Conservation (phyloP, 2,113 vertebrate genomes). For the Serilophus lunatus region DNA sequence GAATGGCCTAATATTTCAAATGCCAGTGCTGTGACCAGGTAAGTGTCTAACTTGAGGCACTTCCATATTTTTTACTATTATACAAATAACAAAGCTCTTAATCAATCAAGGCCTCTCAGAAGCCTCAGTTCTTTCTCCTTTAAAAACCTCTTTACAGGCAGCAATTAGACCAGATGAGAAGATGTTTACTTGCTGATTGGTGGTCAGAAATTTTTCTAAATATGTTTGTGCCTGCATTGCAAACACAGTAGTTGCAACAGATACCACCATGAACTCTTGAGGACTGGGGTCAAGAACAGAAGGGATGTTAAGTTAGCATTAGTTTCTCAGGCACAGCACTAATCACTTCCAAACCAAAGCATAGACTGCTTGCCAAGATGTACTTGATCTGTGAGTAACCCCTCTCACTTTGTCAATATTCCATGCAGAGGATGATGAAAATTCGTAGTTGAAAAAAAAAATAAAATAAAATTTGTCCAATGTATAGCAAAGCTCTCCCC, state of each 20-base stretch:
- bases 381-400: neutral
- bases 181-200: neutral
- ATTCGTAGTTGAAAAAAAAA: neutral
- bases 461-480: neutral
- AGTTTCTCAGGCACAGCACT: neutral
- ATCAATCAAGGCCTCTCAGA: neutral
- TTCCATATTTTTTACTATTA: neutral
- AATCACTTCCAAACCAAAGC: neutral
- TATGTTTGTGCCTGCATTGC: neutral
- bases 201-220: neutral
- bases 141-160: neutral
- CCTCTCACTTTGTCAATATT: neutral
- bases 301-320: neutral
- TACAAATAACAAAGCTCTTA: neutral
- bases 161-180: neutral
- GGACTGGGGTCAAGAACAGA: neutral
- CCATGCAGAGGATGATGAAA: neutral
- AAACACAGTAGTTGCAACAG: neutral
- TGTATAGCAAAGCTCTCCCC: neutral
- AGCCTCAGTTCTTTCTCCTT: neutral
- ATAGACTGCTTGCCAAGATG: neutral
- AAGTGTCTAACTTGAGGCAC: neutral
- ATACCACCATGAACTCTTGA: neutral
- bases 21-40: neutral
- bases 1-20: neutral